These are phyloP conservation scores for Ormyrus thymus DNA, from an alignment of 2,888 invertebrate genomes.

Conservation along the genomic window DNA sequence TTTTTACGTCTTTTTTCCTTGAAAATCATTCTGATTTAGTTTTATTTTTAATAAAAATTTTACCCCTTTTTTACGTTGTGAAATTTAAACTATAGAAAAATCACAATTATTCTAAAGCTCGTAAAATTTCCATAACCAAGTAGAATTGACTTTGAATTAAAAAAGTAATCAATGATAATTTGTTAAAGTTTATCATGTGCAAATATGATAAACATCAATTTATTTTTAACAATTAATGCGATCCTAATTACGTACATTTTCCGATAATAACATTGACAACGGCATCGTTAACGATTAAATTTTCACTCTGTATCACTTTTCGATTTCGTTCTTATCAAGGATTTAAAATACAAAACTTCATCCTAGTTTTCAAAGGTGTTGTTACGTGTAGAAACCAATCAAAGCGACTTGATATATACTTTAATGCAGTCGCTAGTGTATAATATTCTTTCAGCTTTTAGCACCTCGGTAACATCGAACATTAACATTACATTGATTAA, in stretches of 20 bases:
- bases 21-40: constrained; percentile 11
- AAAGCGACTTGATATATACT: constrained; percentile 2
- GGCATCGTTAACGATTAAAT: constrained; percentile 1
- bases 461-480: constrained; percentile 57
- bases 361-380: constrained; percentile 29
- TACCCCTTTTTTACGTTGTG: constrained; percentile 23
- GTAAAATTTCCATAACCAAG: constrained; percentile 37
- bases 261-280: constrained; percentile 40
- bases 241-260: constrained; percentile 28
- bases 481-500: constrained; percentile 55
- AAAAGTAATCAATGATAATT: not conserved
- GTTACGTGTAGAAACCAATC: constrained; percentile 16
- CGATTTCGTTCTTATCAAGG: constrained; percentile 21
- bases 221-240: constrained; percentile 32
- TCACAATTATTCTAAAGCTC: constrained; percentile 48
- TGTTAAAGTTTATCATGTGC: constrained; percentile 8
- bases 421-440: constrained; percentile 29
- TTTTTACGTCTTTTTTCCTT: constrained; percentile 32
- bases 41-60: constrained; percentile 37
- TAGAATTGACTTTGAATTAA: constrained; percentile 42
- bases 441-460: constrained; percentile 44
- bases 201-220: constrained; percentile 23
- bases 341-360: constrained; percentile 25
- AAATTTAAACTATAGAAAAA: constrained; percentile 35
- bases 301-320: constrained; percentile 8